Evolutionary conservation across 2,113 vertebrate genomes (phyloP), one percentile per base, ranked within the genome.

Genomic region (Cacatua alba): DNA sequence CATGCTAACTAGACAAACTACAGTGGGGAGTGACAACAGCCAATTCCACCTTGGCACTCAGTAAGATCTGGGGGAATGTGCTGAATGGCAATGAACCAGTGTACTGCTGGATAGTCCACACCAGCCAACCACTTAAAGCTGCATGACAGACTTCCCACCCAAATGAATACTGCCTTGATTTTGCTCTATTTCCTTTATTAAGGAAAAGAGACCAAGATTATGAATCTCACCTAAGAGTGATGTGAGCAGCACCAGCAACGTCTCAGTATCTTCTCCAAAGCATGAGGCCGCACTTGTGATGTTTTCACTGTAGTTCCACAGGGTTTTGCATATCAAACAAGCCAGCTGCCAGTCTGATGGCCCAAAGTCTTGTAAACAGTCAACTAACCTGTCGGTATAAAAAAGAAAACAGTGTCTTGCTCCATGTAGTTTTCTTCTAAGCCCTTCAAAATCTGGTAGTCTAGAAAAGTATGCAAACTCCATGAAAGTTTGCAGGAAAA

Each of bases 291-390:
- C 79, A 18, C 39, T 97, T 4, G 82, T 82, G 41, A 91, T 65
- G 28, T 97, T 95, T 67, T 98, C 98, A 48, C 97, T 99, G 96
- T 98, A 98, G 98, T 99, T 99, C 99, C 99, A 99, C 86, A 99
- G 80, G 9, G 99, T 99, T 98, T 99, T 99, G 98, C 99, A 99
- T 65, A 98, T 97, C 96, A 99, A 97, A 70, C 98, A 98, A 20
- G 98, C 99, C 95, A 99, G 96, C 97, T 99, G 99, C 99, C 99
- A 99, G 90, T 99, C 99, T 52, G 96, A 97, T 1, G 98, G 98
- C 43, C 99, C 99, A 9, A 99, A 98, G 96, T 99, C 99, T 97
- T 94, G 97, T 83, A 99, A 98, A 91, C 99, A 99, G 81, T 99
- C 99, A 84, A 98, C 94, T 59, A 99, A 97, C 97, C 99, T 99